Conservation (phyloP, 2,113 vertebrate genomes). For the Sarotherodon lohbergeri region DNA sequence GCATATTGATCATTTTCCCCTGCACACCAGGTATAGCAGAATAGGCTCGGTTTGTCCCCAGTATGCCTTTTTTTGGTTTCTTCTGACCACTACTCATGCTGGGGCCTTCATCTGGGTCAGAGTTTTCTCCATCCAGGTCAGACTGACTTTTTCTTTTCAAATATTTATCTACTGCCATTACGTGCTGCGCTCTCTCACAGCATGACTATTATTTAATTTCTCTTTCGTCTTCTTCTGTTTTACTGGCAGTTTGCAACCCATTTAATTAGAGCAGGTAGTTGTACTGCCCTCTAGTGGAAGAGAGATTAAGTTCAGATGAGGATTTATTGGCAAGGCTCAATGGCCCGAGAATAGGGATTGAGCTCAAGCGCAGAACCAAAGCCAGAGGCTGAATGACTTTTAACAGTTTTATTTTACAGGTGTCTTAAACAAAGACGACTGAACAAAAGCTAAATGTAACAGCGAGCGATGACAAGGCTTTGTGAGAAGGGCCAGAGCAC, state of each 20-base stretch:
- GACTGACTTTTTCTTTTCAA: background rate
- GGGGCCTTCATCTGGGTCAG: rapidly evolving
- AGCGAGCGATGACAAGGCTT: background rate
- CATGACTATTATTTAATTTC: rapidly evolving
- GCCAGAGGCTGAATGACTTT: background rate
- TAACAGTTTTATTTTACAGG: background rate
- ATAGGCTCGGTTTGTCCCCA: background rate
- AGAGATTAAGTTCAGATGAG: background rate
- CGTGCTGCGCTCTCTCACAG: background rate
- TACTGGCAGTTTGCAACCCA: background rate
- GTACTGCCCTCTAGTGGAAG: background rate
- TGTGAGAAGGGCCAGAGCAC: background rate
- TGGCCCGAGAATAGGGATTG: background rate
- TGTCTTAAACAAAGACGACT: background rate
- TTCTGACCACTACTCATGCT: background rate
- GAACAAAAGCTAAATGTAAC: background rate
- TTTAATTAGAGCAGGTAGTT: background rate
- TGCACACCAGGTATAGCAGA: background rate
- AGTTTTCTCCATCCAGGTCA: background rate
- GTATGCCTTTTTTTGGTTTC: background rate
- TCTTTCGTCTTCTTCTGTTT: background rate
- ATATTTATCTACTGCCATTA: background rate
- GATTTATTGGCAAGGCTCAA: background rate
- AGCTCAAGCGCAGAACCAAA: background rate
- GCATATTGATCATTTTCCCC: rapidly evolving